Percentiles rank a stretch among this genome's conserved stretches.
phyloP scores from a whole-genome alignment of 2,113 vertebrate species.

The Hipposideros armiger region DNA sequence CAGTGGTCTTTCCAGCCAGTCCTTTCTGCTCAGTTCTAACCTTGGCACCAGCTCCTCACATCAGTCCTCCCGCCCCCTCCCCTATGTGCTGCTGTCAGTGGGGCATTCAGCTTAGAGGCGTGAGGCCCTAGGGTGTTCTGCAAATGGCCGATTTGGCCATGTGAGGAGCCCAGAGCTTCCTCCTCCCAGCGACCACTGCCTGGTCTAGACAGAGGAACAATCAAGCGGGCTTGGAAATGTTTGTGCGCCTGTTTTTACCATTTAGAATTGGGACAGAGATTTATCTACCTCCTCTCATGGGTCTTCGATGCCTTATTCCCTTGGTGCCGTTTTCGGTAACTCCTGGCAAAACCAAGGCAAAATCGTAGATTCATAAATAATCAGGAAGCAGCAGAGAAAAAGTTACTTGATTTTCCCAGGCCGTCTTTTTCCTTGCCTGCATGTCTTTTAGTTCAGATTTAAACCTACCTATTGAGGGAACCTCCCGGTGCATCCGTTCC shows the following conservation, averaged over 20 bases:
- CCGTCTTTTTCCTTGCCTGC: not conserved
- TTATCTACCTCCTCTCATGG: not conserved
- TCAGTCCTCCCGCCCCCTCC: not conserved
- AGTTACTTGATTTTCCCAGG: not conserved
- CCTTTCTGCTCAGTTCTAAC: not conserved
- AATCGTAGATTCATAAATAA: slow-evolving; percentile 31
- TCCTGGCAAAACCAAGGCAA: slow-evolving; percentile 1
- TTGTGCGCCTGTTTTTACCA: not conserved
- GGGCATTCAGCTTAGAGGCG: not conserved
- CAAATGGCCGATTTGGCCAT: not conserved
- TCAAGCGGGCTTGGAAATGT: not conserved
- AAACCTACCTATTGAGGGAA: not conserved
- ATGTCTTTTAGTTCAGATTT: not conserved
- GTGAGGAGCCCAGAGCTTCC: not conserved
- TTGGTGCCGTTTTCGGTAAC: not conserved
- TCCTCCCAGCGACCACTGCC: not conserved
- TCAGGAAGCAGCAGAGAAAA: not conserved
- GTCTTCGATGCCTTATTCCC: not conserved
- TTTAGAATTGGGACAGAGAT: not conserved
- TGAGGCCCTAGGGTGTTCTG: not conserved
- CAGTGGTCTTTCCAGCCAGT: not conserved
- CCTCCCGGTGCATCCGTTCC: not conserved
- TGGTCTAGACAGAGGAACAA: not conserved
- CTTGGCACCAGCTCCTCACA: not conserved
- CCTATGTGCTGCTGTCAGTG: not conserved